These are phyloP conservation scores for Acipenser ruthenus DNA, from an alignment of 2,797 vertebrate species.

Conservation along the genomic window DNA sequence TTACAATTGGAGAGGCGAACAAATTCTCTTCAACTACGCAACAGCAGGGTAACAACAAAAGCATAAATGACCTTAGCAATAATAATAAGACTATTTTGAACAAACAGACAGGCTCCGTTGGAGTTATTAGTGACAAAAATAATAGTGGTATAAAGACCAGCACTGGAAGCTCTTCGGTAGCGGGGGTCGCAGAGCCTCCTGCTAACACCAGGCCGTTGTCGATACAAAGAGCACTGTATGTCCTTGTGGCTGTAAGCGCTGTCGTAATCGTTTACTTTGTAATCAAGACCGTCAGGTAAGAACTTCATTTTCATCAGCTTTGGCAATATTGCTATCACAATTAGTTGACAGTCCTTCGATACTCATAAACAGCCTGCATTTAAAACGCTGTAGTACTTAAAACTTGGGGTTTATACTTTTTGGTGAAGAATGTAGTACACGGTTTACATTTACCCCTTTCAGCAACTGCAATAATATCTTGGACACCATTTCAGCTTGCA, in stretches of 20 bases:
- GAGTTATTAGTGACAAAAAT: background rate
- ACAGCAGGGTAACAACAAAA: background rate
- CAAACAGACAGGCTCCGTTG: background rate
- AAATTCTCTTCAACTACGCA: background rate
- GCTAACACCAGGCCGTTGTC: constrained; percentile 27
- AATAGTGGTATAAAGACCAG: background rate
- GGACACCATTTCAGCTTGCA: no score
- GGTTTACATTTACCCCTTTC: no score
- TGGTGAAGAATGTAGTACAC: no score
- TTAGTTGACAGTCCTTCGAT: no score
- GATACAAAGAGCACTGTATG: constrained; percentile 58
- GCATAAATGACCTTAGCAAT: background rate
- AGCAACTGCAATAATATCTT: no score
- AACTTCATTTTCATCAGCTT: background rate
- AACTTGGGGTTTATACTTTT: no score
- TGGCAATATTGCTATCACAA: no score
- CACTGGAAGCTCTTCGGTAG: constrained; percentile 2
- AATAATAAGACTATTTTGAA: background rate
- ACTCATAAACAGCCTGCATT: no score
- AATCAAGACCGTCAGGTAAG: constrained; percentile 63
- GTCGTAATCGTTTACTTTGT: constrained; percentile 61
- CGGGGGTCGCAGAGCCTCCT: background rate
- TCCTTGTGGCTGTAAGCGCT: constrained; percentile 55
- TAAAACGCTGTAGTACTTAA: no score
- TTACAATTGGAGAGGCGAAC: background rate